phyloP scores from a whole-genome alignment of 2,797 vertebrate genomes.

The Sciaenops ocellatus region DNA sequence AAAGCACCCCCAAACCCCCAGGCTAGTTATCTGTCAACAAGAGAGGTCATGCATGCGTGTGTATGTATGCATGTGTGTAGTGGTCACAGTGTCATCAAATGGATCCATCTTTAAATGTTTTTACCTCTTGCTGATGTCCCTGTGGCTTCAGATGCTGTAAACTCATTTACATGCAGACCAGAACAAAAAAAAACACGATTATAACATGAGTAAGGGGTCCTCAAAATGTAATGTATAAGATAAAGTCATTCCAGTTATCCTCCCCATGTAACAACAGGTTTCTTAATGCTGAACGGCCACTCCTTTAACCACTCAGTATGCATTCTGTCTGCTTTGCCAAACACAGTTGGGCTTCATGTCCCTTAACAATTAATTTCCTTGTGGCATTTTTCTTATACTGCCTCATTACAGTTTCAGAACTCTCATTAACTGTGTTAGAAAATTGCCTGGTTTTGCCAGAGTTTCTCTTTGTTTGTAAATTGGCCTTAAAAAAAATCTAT shows the following conservation, averaged over 20 bases:
- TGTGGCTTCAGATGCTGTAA: constrained; percentile 14
- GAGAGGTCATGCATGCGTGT: constrained; percentile 63
- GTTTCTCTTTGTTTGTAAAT: constrained; percentile 33
- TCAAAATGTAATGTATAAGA: constrained; percentile 1
- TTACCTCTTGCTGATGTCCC: constrained; percentile 39
- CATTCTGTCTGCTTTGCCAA: constrained; percentile 30
- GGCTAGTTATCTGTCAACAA: constrained; percentile 64
- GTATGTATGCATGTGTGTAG: constrained; percentile 17
- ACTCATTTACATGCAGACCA: constrained; percentile 5
- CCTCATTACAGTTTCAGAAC: constrained; percentile 47
- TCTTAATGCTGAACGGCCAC: constrained; percentile 25
- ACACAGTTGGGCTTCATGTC: constrained; percentile 35
- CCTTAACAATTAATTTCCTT: constrained; percentile 47
- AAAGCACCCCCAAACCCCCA: constrained; percentile 38
- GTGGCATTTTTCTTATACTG: constrained; percentile 40
- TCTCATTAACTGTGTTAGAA: constrained; percentile 44
- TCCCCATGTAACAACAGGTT: background rate
- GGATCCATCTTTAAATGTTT: constrained; percentile 49
- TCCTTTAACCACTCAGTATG: constrained; percentile 30
- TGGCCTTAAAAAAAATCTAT: constrained; percentile 4
- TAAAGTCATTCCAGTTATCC: background rate
- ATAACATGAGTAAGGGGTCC: background rate
- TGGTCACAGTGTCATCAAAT: constrained; percentile 34
- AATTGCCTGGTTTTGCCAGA: constrained; percentile 1
- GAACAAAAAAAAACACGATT: background rate